Conservation (phyloP, 2,113 vertebrate genomes). For the Salvelinus alpinus region DNA sequence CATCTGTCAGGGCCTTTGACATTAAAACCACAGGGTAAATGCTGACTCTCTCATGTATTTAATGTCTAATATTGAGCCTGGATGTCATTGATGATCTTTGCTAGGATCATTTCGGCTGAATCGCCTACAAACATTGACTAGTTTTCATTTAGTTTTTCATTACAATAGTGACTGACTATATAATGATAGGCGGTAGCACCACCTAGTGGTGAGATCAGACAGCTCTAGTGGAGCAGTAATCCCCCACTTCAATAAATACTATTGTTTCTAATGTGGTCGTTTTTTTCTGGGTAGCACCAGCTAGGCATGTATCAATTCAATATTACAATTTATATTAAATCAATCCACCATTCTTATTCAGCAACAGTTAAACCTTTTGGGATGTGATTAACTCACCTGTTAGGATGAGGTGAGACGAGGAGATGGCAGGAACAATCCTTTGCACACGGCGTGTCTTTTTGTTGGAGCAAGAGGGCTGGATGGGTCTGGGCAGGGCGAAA, state of each 20-base stretch:
- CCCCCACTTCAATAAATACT: not conserved
- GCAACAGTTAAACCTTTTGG: no score
- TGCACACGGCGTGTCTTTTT: conserved; percentile 80
- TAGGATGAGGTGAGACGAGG: conserved; percentile 69
- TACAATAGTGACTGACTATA: not conserved
- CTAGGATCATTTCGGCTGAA: no score
- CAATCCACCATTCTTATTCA: no score
- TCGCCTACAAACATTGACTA: no score
- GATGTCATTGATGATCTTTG: not conserved
- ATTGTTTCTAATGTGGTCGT: no score
- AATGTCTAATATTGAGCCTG: not conserved
- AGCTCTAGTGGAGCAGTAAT: not conserved
- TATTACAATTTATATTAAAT: no score
- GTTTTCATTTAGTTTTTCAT: not conserved
- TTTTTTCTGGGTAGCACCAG: no score
- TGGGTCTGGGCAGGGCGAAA: conserved; percentile 80
- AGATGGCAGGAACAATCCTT: conserved; percentile 83
- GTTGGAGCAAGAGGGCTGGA: conserved; percentile 68
- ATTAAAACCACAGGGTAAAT: no score
- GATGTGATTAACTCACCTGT: conserved; percentile 59
- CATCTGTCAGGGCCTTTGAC: not conserved
- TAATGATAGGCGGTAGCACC: conserved; percentile 16
- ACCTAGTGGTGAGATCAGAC: conserved; percentile 32
- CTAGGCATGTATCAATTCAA: no score
- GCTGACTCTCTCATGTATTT: not conserved